These are phyloP conservation scores for Diglossa cyanea DNA, from an alignment of 2,797 vertebrate genomes.

Conservation along the genomic window DNA sequence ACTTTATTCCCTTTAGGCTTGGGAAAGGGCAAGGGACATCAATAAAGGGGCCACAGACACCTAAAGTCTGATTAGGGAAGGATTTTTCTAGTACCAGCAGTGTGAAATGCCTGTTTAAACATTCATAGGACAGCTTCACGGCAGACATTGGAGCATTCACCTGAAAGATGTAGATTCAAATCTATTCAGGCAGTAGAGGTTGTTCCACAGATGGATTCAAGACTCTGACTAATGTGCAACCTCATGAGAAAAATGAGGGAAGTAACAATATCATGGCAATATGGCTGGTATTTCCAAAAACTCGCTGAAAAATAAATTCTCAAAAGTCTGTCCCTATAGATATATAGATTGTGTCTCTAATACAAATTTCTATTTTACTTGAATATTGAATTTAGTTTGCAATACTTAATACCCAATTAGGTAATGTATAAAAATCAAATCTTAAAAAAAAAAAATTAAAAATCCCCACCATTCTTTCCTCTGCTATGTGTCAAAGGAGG, in stretches of 20 bases:
- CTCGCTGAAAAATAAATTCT: background rate
- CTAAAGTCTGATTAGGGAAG: background rate
- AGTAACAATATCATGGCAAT: background rate
- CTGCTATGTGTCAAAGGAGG: background rate
- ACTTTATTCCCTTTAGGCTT: background rate
- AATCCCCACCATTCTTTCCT: background rate
- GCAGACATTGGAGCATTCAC: background rate
- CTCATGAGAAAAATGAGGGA: background rate
- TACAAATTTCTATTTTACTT: background rate
- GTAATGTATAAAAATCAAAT: background rate
- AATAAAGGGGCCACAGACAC: background rate
- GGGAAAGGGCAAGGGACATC: background rate
- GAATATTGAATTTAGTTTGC: background rate
- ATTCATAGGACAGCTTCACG: background rate
- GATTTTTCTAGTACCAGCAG: background rate
- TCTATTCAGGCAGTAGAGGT: background rate
- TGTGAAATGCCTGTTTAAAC: slow-evolving; percentile 3
- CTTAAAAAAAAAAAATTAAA: background rate
- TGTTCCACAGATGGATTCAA: background rate
- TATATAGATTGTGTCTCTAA: background rate
- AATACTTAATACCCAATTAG: background rate
- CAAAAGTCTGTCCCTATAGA: background rate
- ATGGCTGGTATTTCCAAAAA: background rate
- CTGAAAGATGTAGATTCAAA: background rate
- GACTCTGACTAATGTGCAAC: background rate